These are phyloP conservation scores for Phalloptychus januarius DNA, from an alignment of 2,797 vertebrate genomes.

Conservation along the genomic window DNA sequence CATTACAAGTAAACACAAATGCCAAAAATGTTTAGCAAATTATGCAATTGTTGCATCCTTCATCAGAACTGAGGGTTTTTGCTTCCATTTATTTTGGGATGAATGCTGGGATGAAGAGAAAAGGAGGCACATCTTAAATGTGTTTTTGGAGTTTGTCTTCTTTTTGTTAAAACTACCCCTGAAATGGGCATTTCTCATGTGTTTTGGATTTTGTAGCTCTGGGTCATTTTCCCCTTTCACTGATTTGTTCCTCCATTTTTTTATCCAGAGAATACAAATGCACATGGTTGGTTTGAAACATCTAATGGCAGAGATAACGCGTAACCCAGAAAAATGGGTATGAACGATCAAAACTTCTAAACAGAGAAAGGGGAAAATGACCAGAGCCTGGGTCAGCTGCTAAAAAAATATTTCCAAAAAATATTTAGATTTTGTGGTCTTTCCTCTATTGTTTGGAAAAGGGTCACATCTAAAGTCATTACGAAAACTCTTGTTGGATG, in stretches of 20 bases:
- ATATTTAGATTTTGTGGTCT: conserved; percentile 55
- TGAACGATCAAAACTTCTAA: neutral
- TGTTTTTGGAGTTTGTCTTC: neutral
- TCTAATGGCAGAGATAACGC: neutral
- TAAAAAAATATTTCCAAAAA: conserved; percentile 30
- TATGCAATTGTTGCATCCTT: neutral
- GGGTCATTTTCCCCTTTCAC: neutral
- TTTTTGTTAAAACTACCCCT: neutral
- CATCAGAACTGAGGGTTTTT: neutral
- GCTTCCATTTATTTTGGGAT: neutral
- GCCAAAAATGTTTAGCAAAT: too few species aligned
- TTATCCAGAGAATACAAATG: neutral
- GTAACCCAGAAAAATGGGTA: neutral
- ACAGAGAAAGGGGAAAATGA: neutral
- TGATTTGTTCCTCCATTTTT: neutral
- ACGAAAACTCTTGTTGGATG: conserved; percentile 9
- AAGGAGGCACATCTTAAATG: neutral
- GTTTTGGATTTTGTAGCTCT: neutral
- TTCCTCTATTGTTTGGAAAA: conserved; percentile 39
- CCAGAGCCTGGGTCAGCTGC: conserved; percentile 30
- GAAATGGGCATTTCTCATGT: neutral
- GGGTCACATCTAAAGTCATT: conserved; percentile 13
- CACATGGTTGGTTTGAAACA: neutral
- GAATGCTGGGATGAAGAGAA: neutral
- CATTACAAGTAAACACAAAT: neutral